Conservation (phyloP, 2,888 invertebrate species). For the Drosophila recens region DNA sequence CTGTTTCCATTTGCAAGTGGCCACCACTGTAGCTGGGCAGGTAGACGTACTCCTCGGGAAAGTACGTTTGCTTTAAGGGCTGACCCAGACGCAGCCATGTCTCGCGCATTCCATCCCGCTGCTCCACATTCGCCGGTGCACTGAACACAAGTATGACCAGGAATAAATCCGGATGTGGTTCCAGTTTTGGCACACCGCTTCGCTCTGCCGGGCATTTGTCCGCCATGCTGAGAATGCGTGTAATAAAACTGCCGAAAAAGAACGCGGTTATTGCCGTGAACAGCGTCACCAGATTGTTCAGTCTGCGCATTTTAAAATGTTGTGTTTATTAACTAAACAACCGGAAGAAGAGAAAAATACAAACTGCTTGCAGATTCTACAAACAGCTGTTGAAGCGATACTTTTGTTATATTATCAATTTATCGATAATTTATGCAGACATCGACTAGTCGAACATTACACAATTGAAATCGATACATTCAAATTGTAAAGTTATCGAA, state of each 20-base stretch:
- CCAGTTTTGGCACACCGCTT: conserved; percentile 69
- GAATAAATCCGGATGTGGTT: conserved; percentile 84
- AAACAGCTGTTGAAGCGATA: conserved; percentile 38
- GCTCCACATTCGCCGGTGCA: conserved; percentile 89
- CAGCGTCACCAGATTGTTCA: conserved; percentile 83
- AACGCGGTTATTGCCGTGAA: conserved; percentile 87
- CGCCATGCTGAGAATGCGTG: conserved; percentile 87
- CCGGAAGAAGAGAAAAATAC: neutral
- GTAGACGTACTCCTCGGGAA: conserved; percentile 82
- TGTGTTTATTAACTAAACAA: neutral
- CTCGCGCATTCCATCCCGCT: conserved; percentile 90
- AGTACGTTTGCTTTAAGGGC: conserved; percentile 84
- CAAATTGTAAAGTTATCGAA: too few relatives aligned
- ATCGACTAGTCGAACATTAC: too few relatives aligned
- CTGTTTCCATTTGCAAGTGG: conserved; percentile 82
- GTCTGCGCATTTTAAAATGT: conserved; percentile 78
- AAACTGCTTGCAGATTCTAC: conserved; percentile 2
- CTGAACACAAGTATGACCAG: conserved; percentile 91
- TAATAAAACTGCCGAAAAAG: conserved; percentile 88
- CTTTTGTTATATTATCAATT: neutral
- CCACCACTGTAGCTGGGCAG: conserved; percentile 81
- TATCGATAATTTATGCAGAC: too few relatives aligned
- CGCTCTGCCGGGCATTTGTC: conserved; percentile 86
- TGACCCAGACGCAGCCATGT: conserved; percentile 90
- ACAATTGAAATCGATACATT: too few relatives aligned